Conservation (phyloP, 2,113 vertebrate genomes). For the Cyprinus carpio region DNA sequence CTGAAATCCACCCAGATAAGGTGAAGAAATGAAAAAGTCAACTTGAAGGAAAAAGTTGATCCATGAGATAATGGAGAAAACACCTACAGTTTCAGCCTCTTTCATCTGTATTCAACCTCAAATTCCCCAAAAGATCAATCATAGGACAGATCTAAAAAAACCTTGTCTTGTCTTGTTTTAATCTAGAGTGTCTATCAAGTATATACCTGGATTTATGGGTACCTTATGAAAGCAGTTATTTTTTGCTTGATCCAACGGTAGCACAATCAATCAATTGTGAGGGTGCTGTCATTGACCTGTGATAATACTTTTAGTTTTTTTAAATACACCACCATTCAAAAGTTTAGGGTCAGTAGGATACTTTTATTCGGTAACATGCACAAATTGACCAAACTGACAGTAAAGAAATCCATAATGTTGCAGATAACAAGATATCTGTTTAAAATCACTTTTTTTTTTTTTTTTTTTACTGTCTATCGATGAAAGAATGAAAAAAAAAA, state of each 20-base stretch:
- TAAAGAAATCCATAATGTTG: neutral
- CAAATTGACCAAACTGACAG: neutral
- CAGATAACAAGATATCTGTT: neutral
- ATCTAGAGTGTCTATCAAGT: conserved; percentile 4
- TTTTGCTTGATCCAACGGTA: conserved; percentile 5
- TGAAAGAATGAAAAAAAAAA: no score
- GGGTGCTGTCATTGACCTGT: neutral
- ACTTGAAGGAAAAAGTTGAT: conserved; percentile 28
- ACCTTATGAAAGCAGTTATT: conserved; percentile 22
- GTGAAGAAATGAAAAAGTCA: conserved; percentile 17
- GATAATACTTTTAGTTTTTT: neutral
- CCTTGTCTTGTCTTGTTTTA: conserved; percentile 18
- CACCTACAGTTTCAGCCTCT: neutral
- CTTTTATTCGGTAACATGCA: neutral
- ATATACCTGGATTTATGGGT: neutral
- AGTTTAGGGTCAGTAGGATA: neutral
- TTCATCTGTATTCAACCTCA: conserved; percentile 33
- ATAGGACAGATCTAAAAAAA: conserved; percentile 22
- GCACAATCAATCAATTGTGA: neutral
- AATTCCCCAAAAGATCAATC: conserved; percentile 29
- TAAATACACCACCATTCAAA: neutral
- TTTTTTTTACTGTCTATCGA: no score
- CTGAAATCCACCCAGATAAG: conserved; percentile 16
- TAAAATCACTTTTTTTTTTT: no score
- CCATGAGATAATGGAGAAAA: conserved; percentile 19